Base-by-base conservation (phyloP, 2,888 invertebrate species). In the Lasioglossum calceatum region DNA sequence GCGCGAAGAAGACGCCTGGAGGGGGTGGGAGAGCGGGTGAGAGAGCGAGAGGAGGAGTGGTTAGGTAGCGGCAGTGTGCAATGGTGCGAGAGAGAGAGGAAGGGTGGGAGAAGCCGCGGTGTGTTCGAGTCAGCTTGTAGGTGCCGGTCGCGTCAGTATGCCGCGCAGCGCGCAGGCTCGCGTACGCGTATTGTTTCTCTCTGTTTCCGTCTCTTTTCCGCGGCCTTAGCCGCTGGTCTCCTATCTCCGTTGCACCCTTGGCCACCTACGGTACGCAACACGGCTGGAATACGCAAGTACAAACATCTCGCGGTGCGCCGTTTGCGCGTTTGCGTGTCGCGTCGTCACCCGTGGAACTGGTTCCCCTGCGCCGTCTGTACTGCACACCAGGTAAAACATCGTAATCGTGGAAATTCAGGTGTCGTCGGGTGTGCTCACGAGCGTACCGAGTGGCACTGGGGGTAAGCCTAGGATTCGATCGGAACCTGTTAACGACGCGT, bases 111-210 rank as follows among this genome's bases (percentile, higher is more conserved):
- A 82, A 84, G 76, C 61, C 72, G 61, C 85, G 75, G 82, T 73
- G 82, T 73, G 74, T 87, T 89, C 90, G 91, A 90, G 91, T 87
- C 89, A 85, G 90, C 88, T 88, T 90, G 90, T 84, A 84, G 87
- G 90, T 88, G 91, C 88, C 87, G 89, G 89, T 90, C 85, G 89
- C 91, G 88, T 95, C 94, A 95, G 95, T 91, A 91, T 95, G 93
- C 93, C 92, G 94, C 93, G 92, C 92, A 95, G 93, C 94, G 95
- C 95, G 95, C 95, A 95, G 95, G 93, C 94, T 93, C 94, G 94
- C 92, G 92, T 91, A 93, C 92, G 93, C 92, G 93, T 91, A 91
- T 90, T 85, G 79, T 88, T 79, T 88, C 79, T 82, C 61, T 90
- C 82, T 85, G 85, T 85, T 81, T 36, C 61, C 32, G 36, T 83